These are phyloP conservation scores for Helicorthomorpha holstii DNA, from an alignment of 1,140 invertebrate genomes.

Conservation along the genomic window DNA sequence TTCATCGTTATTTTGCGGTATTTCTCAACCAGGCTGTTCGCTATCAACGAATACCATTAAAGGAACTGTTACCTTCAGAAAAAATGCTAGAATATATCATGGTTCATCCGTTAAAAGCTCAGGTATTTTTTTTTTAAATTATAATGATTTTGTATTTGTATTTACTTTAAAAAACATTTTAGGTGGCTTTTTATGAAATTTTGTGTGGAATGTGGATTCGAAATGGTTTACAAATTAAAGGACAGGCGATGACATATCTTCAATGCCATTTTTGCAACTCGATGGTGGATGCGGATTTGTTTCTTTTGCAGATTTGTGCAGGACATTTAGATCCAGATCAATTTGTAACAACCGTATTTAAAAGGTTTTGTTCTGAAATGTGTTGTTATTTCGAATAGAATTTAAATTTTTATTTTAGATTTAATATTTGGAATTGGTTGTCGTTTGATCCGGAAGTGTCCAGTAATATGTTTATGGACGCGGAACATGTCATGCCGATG, in stretches of 20 bases:
- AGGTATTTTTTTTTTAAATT: slow-evolving; percentile 36
- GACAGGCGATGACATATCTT: slow-evolving; percentile 96
- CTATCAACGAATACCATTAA: slow-evolving; percentile 54
- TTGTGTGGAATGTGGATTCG: slow-evolving; percentile 84
- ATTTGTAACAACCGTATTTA: slow-evolving; percentile 70
- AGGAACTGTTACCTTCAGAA: slow-evolving; percentile 56
- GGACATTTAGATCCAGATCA: slow-evolving; percentile 66
- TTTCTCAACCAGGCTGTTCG: slow-evolving; percentile 79
- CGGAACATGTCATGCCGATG: slow-evolving; percentile 70
- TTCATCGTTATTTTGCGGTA: slow-evolving; percentile 84
- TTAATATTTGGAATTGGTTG: slow-evolving; percentile 68
- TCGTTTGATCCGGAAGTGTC: slow-evolving; percentile 46
- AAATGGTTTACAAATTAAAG: slow-evolving; percentile 92
- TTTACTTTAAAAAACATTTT: slow-evolving; percentile 18
- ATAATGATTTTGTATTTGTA: slow-evolving; percentile 4
- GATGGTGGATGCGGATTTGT: slow-evolving; percentile 92
- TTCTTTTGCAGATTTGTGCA: slow-evolving; percentile 79
- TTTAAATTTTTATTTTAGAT: slow-evolving; percentile 30
- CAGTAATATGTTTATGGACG: slow-evolving; percentile 39
- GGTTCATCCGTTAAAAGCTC: slow-evolving; percentile 77
- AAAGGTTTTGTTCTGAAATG: slow-evolving; percentile 40
- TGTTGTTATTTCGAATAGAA: background rate
- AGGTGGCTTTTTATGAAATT: slow-evolving; percentile 91
- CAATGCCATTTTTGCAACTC: slow-evolving; percentile 97
- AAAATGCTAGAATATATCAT: slow-evolving; percentile 62